These are phyloP conservation scores for Thecocarcelia acutangulata DNA, from an alignment of 2,888 invertebrate species.

Conservation along the genomic window DNA sequence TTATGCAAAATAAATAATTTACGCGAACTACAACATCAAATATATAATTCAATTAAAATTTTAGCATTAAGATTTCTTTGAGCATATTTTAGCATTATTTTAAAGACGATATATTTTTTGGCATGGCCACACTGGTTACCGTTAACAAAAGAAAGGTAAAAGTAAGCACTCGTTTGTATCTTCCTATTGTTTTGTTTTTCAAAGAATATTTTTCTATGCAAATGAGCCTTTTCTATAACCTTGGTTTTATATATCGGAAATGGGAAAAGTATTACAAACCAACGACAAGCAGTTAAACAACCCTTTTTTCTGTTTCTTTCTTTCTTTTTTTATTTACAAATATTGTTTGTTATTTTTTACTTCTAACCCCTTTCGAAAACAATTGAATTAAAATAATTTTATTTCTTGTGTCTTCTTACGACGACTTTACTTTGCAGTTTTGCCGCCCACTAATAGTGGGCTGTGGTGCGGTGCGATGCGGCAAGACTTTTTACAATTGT, in stretches of 20 bases:
- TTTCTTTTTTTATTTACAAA: no score
- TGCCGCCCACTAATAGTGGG: constrained; percentile 20
- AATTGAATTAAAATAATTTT: constrained; percentile 34
- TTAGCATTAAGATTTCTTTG: no score
- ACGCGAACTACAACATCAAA: no score
- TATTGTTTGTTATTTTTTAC: constrained; percentile 60
- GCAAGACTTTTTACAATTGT: constrained; percentile 51
- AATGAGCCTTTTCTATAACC: constrained; percentile 70
- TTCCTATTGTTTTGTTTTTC: constrained; percentile 18
- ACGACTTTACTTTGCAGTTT: constrained; percentile 7
- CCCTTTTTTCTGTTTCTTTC: constrained; percentile 46
- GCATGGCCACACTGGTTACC: no score
- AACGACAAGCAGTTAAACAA: constrained; percentile 30
- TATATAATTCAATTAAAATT: no score
- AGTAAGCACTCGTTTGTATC: constrained; percentile 12
- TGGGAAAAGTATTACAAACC: constrained; percentile 24
- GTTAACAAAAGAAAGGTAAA: constrained; percentile 23
- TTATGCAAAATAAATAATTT: no score
- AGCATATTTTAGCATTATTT: no score
- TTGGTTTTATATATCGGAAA: constrained; percentile 20
- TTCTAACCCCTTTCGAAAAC: constrained; percentile 30
- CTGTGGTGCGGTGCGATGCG: not conserved
- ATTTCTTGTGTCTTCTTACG: constrained; percentile 9
- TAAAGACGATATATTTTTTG: no score
- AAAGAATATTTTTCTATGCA: constrained; percentile 75